A percentile compares a stretch with the other conserved stretches of the same genome.
Evolutionary conservation across 2,888 invertebrate genomes (phyloP).

Genomic region (Mechanitis mazaeus): DNA sequence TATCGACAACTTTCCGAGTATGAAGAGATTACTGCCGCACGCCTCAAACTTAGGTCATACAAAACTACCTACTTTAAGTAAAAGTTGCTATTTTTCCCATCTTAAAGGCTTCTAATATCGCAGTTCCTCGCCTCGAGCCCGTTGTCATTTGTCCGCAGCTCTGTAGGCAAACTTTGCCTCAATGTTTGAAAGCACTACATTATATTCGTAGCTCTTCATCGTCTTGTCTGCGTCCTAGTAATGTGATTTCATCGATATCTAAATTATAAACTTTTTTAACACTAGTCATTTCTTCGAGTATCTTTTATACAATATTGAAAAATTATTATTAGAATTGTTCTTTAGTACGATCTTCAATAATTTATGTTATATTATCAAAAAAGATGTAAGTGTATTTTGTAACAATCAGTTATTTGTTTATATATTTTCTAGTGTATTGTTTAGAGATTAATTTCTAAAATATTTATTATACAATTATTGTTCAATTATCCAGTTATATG

Average conservation of each 20-base stretch:
- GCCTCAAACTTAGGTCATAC: constrained; percentile 31
- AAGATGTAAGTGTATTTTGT: too few relatives aligned
- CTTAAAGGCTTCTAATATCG: constrained; percentile 74
- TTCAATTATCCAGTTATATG: neutral
- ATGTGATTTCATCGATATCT: constrained; percentile 34
- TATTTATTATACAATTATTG: neutral
- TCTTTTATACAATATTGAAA: too few relatives aligned
- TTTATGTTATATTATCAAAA: too few relatives aligned
- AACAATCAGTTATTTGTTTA: too few relatives aligned
- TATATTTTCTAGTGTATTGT: too few relatives aligned
- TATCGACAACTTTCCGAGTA: neutral
- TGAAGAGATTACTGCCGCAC: constrained; percentile 8
- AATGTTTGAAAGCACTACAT: constrained; percentile 74
- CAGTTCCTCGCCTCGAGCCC: constrained; percentile 60
- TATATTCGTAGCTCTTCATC: constrained; percentile 68
- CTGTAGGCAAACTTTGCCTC: constrained; percentile 70
- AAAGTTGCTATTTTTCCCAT: constrained; percentile 74
- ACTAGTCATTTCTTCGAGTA: too few relatives aligned
- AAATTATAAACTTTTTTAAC: too few relatives aligned
- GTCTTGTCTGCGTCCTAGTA: constrained; percentile 42
- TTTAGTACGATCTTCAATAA: too few relatives aligned
- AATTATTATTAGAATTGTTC: too few relatives aligned
- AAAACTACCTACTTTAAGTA: constrained; percentile 54
- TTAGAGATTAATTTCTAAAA: too few relatives aligned
- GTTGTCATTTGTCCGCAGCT: constrained; percentile 72